These are phyloP conservation scores for Helostoma temminkii DNA, from an alignment of 2,797 vertebrate genomes.

Conservation along the genomic window DNA sequence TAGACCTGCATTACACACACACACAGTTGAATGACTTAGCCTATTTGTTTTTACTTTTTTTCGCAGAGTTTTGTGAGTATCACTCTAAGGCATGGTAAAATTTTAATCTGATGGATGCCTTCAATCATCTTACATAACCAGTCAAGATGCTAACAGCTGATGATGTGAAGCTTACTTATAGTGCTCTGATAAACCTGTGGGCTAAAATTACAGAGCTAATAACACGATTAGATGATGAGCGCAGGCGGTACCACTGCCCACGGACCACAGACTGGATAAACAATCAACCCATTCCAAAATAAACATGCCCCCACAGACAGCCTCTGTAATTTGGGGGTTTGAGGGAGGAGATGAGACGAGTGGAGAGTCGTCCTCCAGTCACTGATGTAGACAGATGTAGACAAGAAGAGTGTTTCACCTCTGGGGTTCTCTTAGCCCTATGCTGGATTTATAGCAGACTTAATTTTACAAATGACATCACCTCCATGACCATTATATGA, in stretches of 20 bases:
- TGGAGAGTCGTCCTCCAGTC: slow-evolving; percentile 11
- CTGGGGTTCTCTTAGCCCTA: slow-evolving; percentile 5
- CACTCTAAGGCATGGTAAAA: not conserved
- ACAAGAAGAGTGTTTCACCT: slow-evolving; percentile 15
- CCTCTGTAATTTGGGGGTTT: slow-evolving; percentile 76
- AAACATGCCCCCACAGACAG: slow-evolving; percentile 62
- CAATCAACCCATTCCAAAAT: slow-evolving; percentile 70
- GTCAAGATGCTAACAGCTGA: slow-evolving; percentile 23
- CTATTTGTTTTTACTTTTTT: not conserved
- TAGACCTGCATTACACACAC: slow-evolving; percentile 87
- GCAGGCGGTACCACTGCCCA: slow-evolving; percentile 28
- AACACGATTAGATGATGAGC: slow-evolving; percentile 72
- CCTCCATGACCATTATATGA: slow-evolving; percentile 36
- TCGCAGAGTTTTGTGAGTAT: slow-evolving; percentile 4
- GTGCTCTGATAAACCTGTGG: slow-evolving; percentile 45
- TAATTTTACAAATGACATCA: slow-evolving; percentile 46
- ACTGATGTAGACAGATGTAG: slow-evolving; percentile 50
- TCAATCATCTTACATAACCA: slow-evolving; percentile 46
- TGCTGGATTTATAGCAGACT: slow-evolving; percentile 39
- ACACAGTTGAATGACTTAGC: slow-evolving; percentile 15
- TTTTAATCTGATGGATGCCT: slow-evolving; percentile 3
- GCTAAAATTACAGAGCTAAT: slow-evolving; percentile 76
- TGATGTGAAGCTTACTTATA: slow-evolving; percentile 47
- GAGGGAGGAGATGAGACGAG: slow-evolving; percentile 49
- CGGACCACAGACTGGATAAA: slow-evolving; percentile 57